These are phyloP conservation scores for Conopomorpha cramerella DNA, from an alignment of 1,140 invertebrate genomes.

Conservation along the genomic window DNA sequence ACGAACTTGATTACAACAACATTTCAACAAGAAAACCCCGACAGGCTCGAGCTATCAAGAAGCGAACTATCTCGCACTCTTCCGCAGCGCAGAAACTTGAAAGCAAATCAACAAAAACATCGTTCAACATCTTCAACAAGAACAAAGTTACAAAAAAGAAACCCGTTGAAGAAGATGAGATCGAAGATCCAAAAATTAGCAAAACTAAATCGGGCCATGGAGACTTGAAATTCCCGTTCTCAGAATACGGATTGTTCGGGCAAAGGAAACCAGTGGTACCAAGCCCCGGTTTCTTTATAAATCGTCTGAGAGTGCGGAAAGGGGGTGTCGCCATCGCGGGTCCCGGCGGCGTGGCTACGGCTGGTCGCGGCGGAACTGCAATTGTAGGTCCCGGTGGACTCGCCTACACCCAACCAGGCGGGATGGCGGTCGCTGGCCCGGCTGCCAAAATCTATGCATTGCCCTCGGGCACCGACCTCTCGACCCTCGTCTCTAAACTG, in stretches of 20 bases:
- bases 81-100: constrained; percentile 1
- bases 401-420: constrained; percentile 70
- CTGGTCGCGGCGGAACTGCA: constrained; percentile 72
- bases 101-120: constrained; percentile 9
- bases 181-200: constrained; percentile 17
- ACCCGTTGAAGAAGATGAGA: constrained; percentile 7
- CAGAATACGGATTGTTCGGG: constrained; percentile 32
- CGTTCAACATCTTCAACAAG: constrained; percentile 18
- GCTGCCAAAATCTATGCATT: constrained; percentile 68
- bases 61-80: constrained; percentile 17
- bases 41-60: too few species aligned
- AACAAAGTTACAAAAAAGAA: constrained; percentile 8
- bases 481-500: constrained; percentile 21
- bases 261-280: constrained; percentile 29
- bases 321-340: constrained; percentile 77
- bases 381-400: constrained; percentile 74
- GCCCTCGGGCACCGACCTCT: constrained; percentile 61
- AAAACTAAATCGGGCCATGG: constrained; percentile 14
- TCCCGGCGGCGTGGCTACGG: constrained; percentile 73
- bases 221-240: constrained; percentile 28
- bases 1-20: constrained; percentile 8
- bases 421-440: constrained; percentile 71
- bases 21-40: too few species aligned
- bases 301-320: constrained; percentile 66
- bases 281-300: constrained; percentile 66